A percentile compares a stretch with the other conserved stretches of the same genome.
Evolutionary conservation across 2,797 vertebrate species (phyloP).

Genomic region (Semaprochilodus insignis): DNA sequence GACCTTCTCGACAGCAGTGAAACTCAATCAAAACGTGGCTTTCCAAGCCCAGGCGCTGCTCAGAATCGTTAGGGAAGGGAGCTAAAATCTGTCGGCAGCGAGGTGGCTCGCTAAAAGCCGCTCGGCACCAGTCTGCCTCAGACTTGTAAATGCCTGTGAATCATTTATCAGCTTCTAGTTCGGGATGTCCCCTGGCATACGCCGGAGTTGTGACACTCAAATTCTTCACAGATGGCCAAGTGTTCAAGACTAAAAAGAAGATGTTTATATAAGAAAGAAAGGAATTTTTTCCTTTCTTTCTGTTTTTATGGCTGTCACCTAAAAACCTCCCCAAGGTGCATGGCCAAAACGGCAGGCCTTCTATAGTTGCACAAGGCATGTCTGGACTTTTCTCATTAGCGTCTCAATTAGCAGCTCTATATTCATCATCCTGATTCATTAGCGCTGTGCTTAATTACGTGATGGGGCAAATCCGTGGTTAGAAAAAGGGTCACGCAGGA

Average conservation of each 20-base stretch:
- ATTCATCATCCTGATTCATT: slow-evolving; percentile 31
- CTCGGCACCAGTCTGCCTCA: slow-evolving; percentile 8
- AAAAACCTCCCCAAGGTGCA: background rate
- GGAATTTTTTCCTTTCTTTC: background rate
- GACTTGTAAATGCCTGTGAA: slow-evolving; percentile 26
- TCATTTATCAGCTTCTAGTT: slow-evolving; percentile 32
- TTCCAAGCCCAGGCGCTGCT: slow-evolving; percentile 22
- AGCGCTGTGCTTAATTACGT: slow-evolving; percentile 34
- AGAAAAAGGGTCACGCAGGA: slow-evolving; percentile 17
- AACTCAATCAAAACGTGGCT: slow-evolving; percentile 7
- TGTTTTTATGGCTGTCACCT: background rate
- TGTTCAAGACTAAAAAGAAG: background rate
- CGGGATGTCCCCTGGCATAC: slow-evolving; percentile 12
- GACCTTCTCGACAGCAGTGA: slow-evolving; percentile 25
- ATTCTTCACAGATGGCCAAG: slow-evolving; percentile 25
- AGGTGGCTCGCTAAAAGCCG: background rate
- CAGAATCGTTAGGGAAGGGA: slow-evolving; percentile 1
- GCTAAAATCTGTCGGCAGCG: slow-evolving; percentile 14
- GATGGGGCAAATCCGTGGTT: slow-evolving; percentile 13
- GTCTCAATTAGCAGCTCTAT: slow-evolving; percentile 27
- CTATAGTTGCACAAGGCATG: background rate
- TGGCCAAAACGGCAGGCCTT: background rate
- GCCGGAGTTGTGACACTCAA: background rate
- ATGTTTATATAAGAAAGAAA: background rate
- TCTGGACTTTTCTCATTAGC: slow-evolving; percentile 31